phyloP scores from a whole-genome alignment of 2,888 invertebrate species.

The Horisme vitalbata region DNA sequence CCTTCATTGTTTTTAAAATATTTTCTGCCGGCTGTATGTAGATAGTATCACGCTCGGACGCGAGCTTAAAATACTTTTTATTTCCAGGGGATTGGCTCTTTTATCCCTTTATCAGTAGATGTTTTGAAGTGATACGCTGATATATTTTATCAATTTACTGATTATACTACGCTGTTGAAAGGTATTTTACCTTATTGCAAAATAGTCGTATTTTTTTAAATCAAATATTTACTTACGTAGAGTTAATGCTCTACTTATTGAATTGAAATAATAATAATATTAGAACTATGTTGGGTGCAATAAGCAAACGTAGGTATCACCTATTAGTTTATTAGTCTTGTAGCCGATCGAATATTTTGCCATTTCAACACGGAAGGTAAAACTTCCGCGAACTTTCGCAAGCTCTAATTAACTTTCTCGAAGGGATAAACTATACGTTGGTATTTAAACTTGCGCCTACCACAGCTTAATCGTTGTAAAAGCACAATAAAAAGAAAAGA shows the following conservation, averaged over 20 bases:
- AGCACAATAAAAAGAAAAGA: background rate
- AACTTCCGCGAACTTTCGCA: slow-evolving; percentile 13
- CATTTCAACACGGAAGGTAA: slow-evolving; percentile 11
- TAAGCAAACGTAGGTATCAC: too few relatives aligned
- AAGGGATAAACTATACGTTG: background rate
- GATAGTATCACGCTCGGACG: slow-evolving; percentile 59
- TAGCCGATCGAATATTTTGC: background rate
- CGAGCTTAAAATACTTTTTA: slow-evolving; percentile 55
- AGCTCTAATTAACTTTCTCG: slow-evolving; percentile 5
- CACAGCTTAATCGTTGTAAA: too few relatives aligned
- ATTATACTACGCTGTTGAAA: too few relatives aligned
- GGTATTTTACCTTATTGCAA: background rate
- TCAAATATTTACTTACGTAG: background rate
- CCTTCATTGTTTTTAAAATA: slow-evolving; percentile 75
- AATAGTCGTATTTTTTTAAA: slow-evolving; percentile 8
- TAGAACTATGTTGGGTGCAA: too few relatives aligned
- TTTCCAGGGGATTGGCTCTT: slow-evolving; percentile 54
- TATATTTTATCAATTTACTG: slow-evolving; percentile 39
- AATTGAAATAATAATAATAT: too few relatives aligned
- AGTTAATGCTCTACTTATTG: background rate
- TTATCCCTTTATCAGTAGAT: slow-evolving; percentile 56
- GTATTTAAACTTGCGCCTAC: too few relatives aligned
- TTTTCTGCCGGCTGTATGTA: slow-evolving; percentile 63
- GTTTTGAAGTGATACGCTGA: slow-evolving; percentile 41
- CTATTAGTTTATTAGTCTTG: background rate